These are phyloP conservation scores for Bursaphelenchus mucronatus DNA, from an alignment of 1,140 invertebrate species.

Conservation along the genomic window DNA sequence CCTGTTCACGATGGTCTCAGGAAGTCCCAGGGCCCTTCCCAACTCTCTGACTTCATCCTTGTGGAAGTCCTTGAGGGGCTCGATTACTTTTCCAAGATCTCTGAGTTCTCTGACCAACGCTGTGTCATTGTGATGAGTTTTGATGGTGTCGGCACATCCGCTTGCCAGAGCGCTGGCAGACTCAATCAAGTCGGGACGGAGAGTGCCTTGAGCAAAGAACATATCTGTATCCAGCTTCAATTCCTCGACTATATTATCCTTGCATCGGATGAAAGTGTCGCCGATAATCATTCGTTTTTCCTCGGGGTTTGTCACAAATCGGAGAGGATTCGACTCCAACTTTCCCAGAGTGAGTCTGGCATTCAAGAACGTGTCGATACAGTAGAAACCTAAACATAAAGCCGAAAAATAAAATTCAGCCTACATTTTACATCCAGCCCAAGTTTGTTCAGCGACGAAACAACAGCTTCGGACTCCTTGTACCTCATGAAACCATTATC, in stretches of 20 bases:
- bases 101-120: constrained; percentile 84
- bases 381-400: constrained; percentile 45
- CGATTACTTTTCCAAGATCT: constrained; percentile 78
- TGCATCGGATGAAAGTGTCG: constrained; percentile 81
- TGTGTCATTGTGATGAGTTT: constrained; percentile 99
- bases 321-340: constrained; percentile 68
- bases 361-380: constrained; percentile 47
- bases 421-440: constrained; percentile 77
- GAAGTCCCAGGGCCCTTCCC: constrained; percentile 82
- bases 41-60: constrained; percentile 85
- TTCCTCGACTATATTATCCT: constrained; percentile 51
- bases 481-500: constrained; percentile 97
- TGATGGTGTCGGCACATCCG: constrained; percentile 82
- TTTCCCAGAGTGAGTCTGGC: constrained; percentile 18
- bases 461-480: constrained; percentile 82
- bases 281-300: constrained; percentile 98
- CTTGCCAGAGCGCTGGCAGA: constrained; percentile 83
- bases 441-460: constrained; percentile 76
- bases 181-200: constrained; percentile 95
- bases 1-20: constrained; percentile 77
- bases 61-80: constrained; percentile 97
- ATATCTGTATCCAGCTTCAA: constrained; percentile 49
- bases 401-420: not conserved
- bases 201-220: constrained; percentile 69
- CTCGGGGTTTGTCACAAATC: constrained; percentile 81